Conservation (phyloP, 2,113 vertebrate species). For the Theristicus caerulescens region DNA sequence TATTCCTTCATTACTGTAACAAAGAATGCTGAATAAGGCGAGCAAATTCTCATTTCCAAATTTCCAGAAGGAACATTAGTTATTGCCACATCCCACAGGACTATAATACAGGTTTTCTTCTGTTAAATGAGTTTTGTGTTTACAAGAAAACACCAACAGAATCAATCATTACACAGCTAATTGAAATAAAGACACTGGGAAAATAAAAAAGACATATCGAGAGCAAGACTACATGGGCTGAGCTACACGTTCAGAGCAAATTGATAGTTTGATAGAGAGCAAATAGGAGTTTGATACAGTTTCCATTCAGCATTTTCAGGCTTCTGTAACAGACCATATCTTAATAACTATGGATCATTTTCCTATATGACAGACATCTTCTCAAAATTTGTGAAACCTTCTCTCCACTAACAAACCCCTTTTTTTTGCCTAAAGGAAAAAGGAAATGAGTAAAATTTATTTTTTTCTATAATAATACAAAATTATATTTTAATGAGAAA, state of each 20-base stretch:
- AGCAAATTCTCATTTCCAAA: not conserved
- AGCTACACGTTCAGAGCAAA: not conserved
- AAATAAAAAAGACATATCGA: not conserved
- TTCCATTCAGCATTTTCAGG: not conserved
- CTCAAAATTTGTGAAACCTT: not conserved
- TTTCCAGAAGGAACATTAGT: not conserved
- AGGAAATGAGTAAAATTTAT: not conserved
- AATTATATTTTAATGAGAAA: not conserved
- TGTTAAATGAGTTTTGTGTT: not conserved
- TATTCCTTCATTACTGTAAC: not conserved
- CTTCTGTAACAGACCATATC: not conserved
- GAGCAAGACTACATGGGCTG: not conserved
- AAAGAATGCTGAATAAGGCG: fast-evolving
- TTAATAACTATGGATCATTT: not conserved
- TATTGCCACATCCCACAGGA: not conserved
- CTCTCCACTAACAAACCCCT: not conserved
- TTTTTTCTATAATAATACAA: not conserved
- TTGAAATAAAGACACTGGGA: not conserved
- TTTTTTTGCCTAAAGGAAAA: not conserved
- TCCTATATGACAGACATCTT: not conserved
- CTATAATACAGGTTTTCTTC: not conserved
- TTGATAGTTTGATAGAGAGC: not conserved
- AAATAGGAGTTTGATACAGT: not conserved
- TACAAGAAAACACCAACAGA: not conserved
- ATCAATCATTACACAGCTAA: not conserved